These are phyloP conservation scores for Melieria omissa DNA, from an alignment of 2,888 invertebrate species.

Conservation along the genomic window DNA sequence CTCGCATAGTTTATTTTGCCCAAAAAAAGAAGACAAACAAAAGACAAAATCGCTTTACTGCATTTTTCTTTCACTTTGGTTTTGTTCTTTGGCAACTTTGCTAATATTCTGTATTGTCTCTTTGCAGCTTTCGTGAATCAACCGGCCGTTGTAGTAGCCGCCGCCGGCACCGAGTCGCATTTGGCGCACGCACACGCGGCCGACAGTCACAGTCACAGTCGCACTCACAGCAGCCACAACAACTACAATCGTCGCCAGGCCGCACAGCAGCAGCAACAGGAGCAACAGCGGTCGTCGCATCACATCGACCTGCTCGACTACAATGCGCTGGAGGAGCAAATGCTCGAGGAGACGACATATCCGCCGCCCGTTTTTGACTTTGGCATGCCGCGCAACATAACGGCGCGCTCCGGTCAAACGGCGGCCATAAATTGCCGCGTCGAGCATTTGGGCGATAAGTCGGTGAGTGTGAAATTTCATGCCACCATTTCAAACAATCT, in stretches of 20 bases:
- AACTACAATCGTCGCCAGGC: slow-evolving; percentile 15
- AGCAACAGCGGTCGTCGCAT: slow-evolving; percentile 38
- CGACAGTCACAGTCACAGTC: slow-evolving; percentile 33
- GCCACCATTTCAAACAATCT: neutral
- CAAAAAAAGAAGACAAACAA: neutral
- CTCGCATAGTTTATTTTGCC: too few species aligned
- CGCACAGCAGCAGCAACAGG: slow-evolving; percentile 35
- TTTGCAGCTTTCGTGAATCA: neutral
- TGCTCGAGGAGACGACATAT: slow-evolving; percentile 50
- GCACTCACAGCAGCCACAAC: slow-evolving; percentile 37
- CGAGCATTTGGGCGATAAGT: slow-evolving; percentile 88
- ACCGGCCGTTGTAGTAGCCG: neutral
- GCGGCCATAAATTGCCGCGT: slow-evolving; percentile 90
- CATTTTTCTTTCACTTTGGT: neutral
- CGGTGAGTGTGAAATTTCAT: slow-evolving; percentile 70
- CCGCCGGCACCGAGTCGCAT: slow-evolving; percentile 18
- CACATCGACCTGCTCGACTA: slow-evolving; percentile 43
- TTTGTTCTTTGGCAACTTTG: neutral
- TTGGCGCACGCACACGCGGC: neutral
- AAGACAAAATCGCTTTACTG: neutral
- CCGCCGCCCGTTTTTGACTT: slow-evolving; percentile 82
- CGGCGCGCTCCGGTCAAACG: slow-evolving; percentile 87
- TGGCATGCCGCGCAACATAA: slow-evolving; percentile 85
- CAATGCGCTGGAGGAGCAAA: slow-evolving; percentile 43
- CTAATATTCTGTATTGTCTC: too few species aligned